Evolutionary conservation across 2,797 vertebrate genomes (phyloP), one percentile per base, ranked within the genome.

Genomic region (Protosalanx chinensis): DNA sequence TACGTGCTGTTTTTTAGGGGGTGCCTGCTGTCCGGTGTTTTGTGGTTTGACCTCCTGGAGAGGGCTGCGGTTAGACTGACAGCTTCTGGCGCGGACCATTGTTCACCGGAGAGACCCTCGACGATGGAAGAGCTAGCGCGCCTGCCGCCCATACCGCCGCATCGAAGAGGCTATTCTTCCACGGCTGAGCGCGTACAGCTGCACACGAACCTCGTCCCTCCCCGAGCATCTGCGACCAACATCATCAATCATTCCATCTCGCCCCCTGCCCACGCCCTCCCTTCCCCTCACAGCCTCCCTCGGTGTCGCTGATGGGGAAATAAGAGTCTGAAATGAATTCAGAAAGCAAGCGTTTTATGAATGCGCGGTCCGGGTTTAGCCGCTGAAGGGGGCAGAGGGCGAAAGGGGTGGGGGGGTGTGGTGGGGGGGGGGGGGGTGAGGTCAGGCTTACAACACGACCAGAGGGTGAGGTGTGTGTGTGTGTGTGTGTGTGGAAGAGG

Each of bases 201-300:
- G 72, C n/a, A 41, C 27, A 56, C 57, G 32, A 61, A 66, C 59
- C 57, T 51, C 30, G 66, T 20, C 37, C 37, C 57, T n/a, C n/a
- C 56, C 51, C 56, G 63, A 13, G 32, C 53, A 72, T 67, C 69
- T n/a, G 33, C 1, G 2, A 67, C 70, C 51, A 64, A 68, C 0
- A 27, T 82, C 87, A 87, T 88, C 85, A 83, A 84, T 89, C 88
- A 88, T 58, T 29, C 64, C 58, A 64, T 76, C 64, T 62, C 33
- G 20, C 27, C 23, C 3, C 13, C 12, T 7, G 20, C 23, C 23
- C 64, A 5, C 37, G 8, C 68, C 73, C 70, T 73, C 79, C 74
- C 58, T 29, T 32, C 67, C 53, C 46, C 73, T 73, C 65, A 49
- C 68, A 20, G 53, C 58, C 71, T 64, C 57, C 77, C 64, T 67